Evolutionary conservation across 2,888 invertebrate genomes (phyloP).

Genomic region (Malthinus flaveolus): DNA sequence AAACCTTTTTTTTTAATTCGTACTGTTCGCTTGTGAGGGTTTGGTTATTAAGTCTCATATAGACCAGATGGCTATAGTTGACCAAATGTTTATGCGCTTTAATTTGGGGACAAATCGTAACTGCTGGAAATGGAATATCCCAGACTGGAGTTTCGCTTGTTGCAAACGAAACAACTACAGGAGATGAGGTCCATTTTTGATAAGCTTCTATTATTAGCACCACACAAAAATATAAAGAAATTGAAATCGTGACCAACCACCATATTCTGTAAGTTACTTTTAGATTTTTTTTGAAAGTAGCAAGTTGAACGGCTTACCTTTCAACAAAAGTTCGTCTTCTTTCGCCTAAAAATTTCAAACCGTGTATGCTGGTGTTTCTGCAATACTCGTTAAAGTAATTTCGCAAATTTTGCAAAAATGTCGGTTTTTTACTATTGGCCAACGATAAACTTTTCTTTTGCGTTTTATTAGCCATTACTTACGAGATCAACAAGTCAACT

Average conservation of each 20-base stretch:
- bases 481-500: background rate
- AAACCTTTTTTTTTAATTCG: constrained; percentile 38
- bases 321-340: constrained; percentile 46
- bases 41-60: constrained; percentile 1
- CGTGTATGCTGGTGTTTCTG: constrained; percentile 48
- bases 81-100: constrained; percentile 54
- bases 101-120: constrained; percentile 64
- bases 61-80: constrained; percentile 36
- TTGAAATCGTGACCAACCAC: constrained; percentile 58
- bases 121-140: constrained; percentile 58
- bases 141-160: constrained; percentile 69
- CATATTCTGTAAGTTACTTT: constrained; percentile 56
- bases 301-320: constrained; percentile 41
- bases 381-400: constrained; percentile 47
- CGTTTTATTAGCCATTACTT: background rate
- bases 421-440: constrained; percentile 40
- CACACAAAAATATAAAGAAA: constrained; percentile 59
- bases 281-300: no score
- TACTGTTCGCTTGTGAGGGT: constrained; percentile 61
- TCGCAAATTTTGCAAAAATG: constrained; percentile 42
- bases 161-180: constrained; percentile 74
- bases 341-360: constrained; percentile 50
- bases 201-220: constrained; percentile 66
- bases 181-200: constrained; percentile 71
- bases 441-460: background rate